These are phyloP conservation scores for Upupa epops DNA, from an alignment of 2,113 vertebrate genomes.

Conservation along the genomic window DNA sequence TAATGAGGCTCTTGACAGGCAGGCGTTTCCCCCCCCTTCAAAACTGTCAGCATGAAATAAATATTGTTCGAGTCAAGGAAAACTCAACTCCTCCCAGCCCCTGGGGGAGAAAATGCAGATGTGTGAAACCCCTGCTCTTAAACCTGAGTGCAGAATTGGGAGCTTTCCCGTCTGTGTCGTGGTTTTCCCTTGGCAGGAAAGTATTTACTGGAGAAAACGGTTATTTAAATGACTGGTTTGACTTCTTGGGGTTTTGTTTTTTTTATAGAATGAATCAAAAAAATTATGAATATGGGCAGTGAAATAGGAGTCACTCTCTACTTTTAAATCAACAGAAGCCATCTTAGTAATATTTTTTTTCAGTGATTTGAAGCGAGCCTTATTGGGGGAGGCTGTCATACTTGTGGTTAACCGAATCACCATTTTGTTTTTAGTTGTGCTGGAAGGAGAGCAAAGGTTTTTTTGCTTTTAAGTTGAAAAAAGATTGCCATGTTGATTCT, in stretches of 20 bases:
- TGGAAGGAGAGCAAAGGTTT: slow-evolving; percentile 44
- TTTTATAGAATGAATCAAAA: slow-evolving; percentile 32
- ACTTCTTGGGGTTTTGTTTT: slow-evolving; percentile 36
- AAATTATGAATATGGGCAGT: slow-evolving; percentile 18
- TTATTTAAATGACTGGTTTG: slow-evolving; percentile 43
- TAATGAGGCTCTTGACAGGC: slow-evolving; percentile 35
- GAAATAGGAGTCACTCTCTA: slow-evolving; percentile 1
- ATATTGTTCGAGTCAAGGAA: slow-evolving; percentile 5
- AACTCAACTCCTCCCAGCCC: slow-evolving; percentile 3
- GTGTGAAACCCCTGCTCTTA: background rate
- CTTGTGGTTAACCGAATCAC: slow-evolving; percentile 65
- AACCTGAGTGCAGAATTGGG: background rate
- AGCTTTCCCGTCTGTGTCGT: background rate
- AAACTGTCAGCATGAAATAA: slow-evolving; percentile 28
- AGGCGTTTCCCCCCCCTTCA: slow-evolving; percentile 9
- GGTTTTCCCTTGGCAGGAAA: slow-evolving; percentile 28
- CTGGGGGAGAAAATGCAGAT: slow-evolving; percentile 29
- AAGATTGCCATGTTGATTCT: background rate
- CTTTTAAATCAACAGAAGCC: slow-evolving; percentile 40
- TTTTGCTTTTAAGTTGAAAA: slow-evolving; percentile 37
- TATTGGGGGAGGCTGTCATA: slow-evolving; percentile 50
- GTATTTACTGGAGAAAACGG: background rate
- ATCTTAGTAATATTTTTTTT: slow-evolving; percentile 58
- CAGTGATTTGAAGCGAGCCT: slow-evolving; percentile 28
- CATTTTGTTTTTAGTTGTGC: slow-evolving; percentile 50